Conservation (phyloP, 2,888 invertebrate species). For the Ferdinandea cuprea region DNA sequence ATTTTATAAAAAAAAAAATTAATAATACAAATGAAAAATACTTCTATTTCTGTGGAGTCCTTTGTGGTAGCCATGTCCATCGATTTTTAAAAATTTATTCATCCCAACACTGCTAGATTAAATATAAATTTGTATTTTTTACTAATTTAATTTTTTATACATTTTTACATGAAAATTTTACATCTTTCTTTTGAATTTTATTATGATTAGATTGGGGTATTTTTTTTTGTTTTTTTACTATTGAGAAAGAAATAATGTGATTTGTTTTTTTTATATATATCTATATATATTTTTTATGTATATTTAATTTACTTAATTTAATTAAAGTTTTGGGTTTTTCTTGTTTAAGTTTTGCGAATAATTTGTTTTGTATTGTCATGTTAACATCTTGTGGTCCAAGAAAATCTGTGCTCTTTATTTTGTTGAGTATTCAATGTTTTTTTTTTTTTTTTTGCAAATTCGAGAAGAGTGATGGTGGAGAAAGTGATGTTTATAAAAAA, state of each 20-base stretch:
- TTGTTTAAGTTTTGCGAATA: constrained; percentile 59
- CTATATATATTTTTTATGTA: constrained; percentile 30
- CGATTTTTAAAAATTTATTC: neutral
- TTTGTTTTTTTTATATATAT: too few relatives aligned
- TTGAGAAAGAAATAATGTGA: constrained; percentile 54
- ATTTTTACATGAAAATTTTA: constrained; percentile 69
- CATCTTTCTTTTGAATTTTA: constrained; percentile 30
- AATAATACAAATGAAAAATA: constrained; percentile 64
- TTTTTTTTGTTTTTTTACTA: constrained; percentile 45
- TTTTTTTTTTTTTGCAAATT: constrained; percentile 29
- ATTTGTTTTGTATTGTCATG: constrained; percentile 76
- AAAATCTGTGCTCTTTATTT: constrained; percentile 66
- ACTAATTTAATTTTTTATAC: constrained; percentile 56
- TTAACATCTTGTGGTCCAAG: constrained; percentile 77
- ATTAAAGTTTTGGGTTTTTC: constrained; percentile 52
- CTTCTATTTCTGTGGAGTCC: constrained; percentile 68
- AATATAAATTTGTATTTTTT: constrained; percentile 54
- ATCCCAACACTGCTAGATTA: constrained; percentile 69
- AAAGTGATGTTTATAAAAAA: constrained; percentile 47
- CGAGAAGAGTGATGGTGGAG: constrained; percentile 54
- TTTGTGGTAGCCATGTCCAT: constrained; percentile 4
- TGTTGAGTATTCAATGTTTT: constrained; percentile 52
- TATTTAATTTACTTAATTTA: constrained; percentile 57
- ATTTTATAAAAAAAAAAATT: constrained; percentile 18
- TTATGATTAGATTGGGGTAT: constrained; percentile 33